Evolutionary conservation across 2,797 vertebrate species (phyloP).

Genomic region (Epinephelus awoara): DNA sequence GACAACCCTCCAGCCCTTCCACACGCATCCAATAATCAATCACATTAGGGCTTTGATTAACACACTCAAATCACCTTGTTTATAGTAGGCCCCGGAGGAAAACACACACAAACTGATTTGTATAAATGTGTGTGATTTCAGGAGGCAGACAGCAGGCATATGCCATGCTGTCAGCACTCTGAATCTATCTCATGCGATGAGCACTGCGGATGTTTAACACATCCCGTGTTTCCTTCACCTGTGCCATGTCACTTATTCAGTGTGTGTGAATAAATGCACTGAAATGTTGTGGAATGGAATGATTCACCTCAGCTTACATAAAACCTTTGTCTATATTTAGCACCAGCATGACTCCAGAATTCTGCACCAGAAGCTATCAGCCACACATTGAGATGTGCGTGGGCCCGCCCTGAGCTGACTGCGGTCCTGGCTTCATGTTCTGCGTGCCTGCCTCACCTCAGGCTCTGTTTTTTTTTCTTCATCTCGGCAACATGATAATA

Average conservation of each 20-base stretch:
- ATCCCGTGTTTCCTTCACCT: slow-evolving; percentile 56
- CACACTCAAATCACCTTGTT: slow-evolving; percentile 55
- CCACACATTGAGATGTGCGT: slow-evolving; percentile 85
- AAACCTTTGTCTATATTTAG: slow-evolving; percentile 89
- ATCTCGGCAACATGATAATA: slow-evolving; percentile 33
- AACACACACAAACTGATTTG: slow-evolving; percentile 1
- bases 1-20: slow-evolving; percentile 13
- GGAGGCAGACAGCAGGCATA: slow-evolving; percentile 32
- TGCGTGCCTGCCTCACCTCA: slow-evolving; percentile 54
- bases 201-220: slow-evolving; percentile 39
- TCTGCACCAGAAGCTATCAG: slow-evolving; percentile 84
- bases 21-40: slow-evolving; percentile 56
- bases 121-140: slow-evolving; percentile 29
- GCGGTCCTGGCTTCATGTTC: slow-evolving; percentile 72
- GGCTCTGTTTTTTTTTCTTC: slow-evolving; percentile 15
- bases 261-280: slow-evolving; percentile 68
- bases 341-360: slow-evolving; percentile 86
- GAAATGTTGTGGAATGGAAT: slow-evolving; percentile 82
- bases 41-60: slow-evolving; percentile 50
- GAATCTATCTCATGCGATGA: slow-evolving; percentile 34
- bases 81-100: slow-evolving; percentile 29
- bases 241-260: slow-evolving; percentile 58
- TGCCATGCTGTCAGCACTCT: slow-evolving; percentile 19
- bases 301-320: slow-evolving; percentile 89
- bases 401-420: slow-evolving; percentile 77